Evolutionary conservation across 2,888 invertebrate species (phyloP).

Genomic region (Leptogaster cylindrica): DNA sequence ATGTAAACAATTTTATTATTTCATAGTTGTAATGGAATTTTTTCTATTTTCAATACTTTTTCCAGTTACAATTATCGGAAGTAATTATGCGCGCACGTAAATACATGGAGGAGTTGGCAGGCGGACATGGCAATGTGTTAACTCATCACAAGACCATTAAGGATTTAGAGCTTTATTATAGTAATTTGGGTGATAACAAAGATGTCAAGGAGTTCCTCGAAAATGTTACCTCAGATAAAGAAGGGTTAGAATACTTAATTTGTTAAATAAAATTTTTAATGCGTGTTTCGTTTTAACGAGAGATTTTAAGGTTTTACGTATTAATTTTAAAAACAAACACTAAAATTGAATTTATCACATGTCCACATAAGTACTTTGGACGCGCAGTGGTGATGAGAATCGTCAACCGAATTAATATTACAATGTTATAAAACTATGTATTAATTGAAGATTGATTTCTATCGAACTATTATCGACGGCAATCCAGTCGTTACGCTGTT

Average conservation of each 20-base stretch:
- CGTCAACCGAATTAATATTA: no score
- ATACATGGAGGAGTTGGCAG: conserved; percentile 91
- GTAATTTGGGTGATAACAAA: conserved; percentile 76
- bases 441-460: no score
- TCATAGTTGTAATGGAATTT: conserved; percentile 7
- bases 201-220: conserved; percentile 88
- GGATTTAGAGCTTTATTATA: conserved; percentile 84
- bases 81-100: conserved; percentile 94
- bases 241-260: conserved; percentile 73
- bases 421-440: no score
- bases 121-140: conserved; percentile 85
- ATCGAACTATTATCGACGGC: no score
- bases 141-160: conserved; percentile 86
- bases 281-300: no score
- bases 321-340: no score
- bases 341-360: no score
- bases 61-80: conserved; percentile 93
- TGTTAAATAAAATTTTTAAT: no score
- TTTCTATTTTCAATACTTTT: conserved; percentile 25
- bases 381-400: no score
- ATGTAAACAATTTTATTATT: not conserved
- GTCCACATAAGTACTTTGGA: no score
- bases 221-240: conserved; percentile 88
- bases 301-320: no score
- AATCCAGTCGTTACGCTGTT: no score